These are phyloP conservation scores for Mesocricetus auratus DNA, from an alignment of 2,113 vertebrate genomes.

Conservation along the genomic window DNA sequence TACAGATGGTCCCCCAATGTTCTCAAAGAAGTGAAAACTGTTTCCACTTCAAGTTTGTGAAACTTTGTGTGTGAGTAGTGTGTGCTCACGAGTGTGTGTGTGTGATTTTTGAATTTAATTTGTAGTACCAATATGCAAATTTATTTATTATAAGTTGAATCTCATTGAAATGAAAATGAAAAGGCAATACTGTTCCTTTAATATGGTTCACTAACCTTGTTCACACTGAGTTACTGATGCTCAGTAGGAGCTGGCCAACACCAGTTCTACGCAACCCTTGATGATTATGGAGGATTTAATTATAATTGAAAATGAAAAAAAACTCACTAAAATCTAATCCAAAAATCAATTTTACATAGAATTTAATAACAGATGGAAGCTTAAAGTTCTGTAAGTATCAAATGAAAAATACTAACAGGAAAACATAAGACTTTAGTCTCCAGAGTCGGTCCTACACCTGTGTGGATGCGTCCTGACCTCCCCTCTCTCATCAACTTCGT, in stretches of 20 bases:
- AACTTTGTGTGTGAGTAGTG: not conserved
- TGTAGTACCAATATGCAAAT: conserved; percentile 66
- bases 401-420: conserved; percentile 35
- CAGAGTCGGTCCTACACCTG: not conserved
- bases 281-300: conserved; percentile 82
- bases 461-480: conserved; percentile 20
- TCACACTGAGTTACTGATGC: conserved; percentile 81
- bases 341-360: conserved; percentile 74
- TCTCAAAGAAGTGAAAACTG: conserved; percentile 46
- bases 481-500: conserved; percentile 54
- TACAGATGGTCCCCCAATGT: conserved; percentile 38
- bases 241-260: conserved; percentile 80
- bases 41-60: conserved; percentile 52
- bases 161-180: conserved; percentile 78
- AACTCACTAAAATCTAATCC: conserved; percentile 76
- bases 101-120: conserved; percentile 49
- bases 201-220: conserved; percentile 84
- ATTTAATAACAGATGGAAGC: conserved; percentile 78
- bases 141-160: conserved; percentile 71
- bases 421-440: not conserved
- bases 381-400: conserved; percentile 56
- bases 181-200: conserved; percentile 81
- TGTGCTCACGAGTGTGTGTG: not conserved
- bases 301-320: conserved; percentile 79
- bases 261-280: conserved; percentile 75